Percentiles rank a stretch among this genome's conserved stretches.
Conservation (phyloP, 2,888 invertebrate genomes). For the Stenodera caucasica region DNA sequence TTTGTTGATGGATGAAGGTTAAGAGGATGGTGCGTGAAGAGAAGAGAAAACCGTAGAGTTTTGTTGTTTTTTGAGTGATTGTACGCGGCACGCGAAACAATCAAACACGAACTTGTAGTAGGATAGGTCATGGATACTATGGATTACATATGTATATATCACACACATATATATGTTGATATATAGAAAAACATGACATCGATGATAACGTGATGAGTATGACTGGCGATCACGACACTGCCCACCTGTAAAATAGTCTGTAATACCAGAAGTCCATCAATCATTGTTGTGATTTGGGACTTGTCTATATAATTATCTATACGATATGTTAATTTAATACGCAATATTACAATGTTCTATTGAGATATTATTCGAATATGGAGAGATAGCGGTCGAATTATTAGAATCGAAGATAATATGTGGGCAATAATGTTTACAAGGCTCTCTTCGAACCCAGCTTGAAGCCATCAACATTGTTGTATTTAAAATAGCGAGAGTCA, state of each 20-base stretch:
- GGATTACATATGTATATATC: constrained; percentile 32
- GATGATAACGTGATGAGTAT: constrained; percentile 36
- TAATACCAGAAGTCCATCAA: constrained; percentile 6
- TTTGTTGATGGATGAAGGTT: background rate
- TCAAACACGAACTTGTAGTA: constrained; percentile 32
- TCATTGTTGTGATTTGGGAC: constrained; percentile 4
- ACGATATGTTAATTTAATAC: no score
- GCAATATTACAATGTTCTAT: no score
- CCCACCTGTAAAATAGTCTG: constrained; percentile 11
- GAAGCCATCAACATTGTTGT: background rate
- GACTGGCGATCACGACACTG: constrained; percentile 35
- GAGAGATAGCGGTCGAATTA: background rate
- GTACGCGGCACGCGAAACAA: constrained; percentile 36
- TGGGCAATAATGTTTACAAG: background rate
- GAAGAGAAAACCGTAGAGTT: constrained; percentile 9
- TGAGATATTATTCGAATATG: background rate
- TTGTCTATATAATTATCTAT: no score
- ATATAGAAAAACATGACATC: constrained; percentile 24
- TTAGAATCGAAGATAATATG: background rate
- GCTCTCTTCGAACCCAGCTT: background rate
- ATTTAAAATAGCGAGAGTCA: background rate
- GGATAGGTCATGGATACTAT: constrained; percentile 36
- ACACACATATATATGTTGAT: constrained; percentile 10
- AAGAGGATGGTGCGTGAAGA: constrained; percentile 28
- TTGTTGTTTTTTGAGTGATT: constrained; percentile 28